Percentiles rank a stretch among this genome's conserved stretches.
Evolutionary conservation across 2,888 invertebrate species (phyloP).

Genomic region (Melieria crassipennis): DNA sequence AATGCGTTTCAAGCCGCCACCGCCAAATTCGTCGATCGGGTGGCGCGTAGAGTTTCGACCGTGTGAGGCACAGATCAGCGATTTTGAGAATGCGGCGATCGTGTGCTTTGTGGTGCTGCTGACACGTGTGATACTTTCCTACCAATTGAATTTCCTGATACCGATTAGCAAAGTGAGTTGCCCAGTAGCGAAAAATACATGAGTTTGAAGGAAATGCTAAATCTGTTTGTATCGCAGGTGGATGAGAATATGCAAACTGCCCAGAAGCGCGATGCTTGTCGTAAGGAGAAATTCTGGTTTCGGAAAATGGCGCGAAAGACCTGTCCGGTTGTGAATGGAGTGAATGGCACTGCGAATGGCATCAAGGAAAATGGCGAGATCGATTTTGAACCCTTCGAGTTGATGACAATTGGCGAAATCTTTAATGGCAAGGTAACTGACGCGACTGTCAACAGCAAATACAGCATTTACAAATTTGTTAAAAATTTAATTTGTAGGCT

Average conservation of each 20-base stretch:
- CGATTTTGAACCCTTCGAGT: constrained; percentile 68
- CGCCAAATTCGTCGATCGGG: constrained; percentile 94
- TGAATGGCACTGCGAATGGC: constrained; percentile 43
- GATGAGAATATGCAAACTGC: constrained; percentile 98
- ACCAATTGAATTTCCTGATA: constrained; percentile 93
- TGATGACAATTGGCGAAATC: constrained; percentile 95
- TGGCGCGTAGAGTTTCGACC: constrained; percentile 99
- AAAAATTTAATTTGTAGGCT: constrained; percentile 65
- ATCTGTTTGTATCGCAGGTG: constrained; percentile 67
- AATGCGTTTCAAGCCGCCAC: constrained; percentile 98
- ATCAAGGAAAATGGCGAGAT: constrained; percentile 29
- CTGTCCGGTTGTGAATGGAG: constrained; percentile 32
- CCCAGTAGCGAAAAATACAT: too few species aligned
- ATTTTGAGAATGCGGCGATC: constrained; percentile 99
- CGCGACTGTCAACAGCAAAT: neutral
- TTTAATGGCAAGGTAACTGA: constrained; percentile 81
- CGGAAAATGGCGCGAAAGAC: constrained; percentile 76
- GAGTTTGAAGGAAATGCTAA: too few species aligned
- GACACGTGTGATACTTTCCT: constrained; percentile 95
- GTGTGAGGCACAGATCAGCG: constrained; percentile 97
- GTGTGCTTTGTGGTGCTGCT: constrained; percentile 97
- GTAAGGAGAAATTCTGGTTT: constrained; percentile 91
- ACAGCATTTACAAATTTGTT: neutral
- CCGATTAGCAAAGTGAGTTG: constrained; percentile 89
- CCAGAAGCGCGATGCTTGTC: constrained; percentile 89